Evolutionary conservation across 1,140 invertebrate species (phyloP), one percentile per base, ranked within the genome.

Genomic region (Venturia canescens): DNA sequence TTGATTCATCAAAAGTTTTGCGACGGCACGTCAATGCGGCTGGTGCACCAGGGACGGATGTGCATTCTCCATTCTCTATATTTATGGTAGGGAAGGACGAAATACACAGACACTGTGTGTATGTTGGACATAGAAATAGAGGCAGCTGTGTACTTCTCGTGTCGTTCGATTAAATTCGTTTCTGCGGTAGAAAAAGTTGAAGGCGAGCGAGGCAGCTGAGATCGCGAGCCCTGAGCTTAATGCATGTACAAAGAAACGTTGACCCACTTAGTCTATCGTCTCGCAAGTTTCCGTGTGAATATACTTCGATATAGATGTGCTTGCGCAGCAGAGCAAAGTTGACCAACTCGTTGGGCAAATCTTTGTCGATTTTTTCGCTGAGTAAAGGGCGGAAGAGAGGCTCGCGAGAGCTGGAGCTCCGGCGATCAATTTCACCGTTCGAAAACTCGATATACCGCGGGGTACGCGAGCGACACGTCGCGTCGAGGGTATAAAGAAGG

Each of bases 1-100:
- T 57, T 57, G 21, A 57, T 57, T 57, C 53, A 57, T 57, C 53
- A 23, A 57, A 57, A 57, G 18, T 57, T 57, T 57, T n/a, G 53
- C 53, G 21, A n/a, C 53, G 53, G 7, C 21, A n/a, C 1, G 53
- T 57, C 53, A 18, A n/a, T n/a, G 53, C 13, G 53, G 53, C 53
- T 23, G 53, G 21, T n/a, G 13, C 53, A 57, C 3, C 15, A 9
- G 53, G 13, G 21, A n/a, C n/a, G n/a, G n/a, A n/a, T n/a, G n/a
- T n/a, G n/a, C n/a, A n/a, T n/a, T n/a, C n/a, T n/a, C n/a, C n/a
- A n/a, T n/a, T n/a, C n/a, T n/a, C n/a, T n/a, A n/a, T n/a, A n/a
- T n/a, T n/a, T n/a, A n/a, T n/a, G n/a, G n/a, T n/a, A n/a, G n/a
- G n/a, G n/a, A n/a, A n/a, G n/a, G n/a, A n/a, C n/a, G n/a, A n/a